Evolutionary conservation across 2,797 vertebrate species (phyloP).

Genomic region (Orientallactaga sibirica): DNA sequence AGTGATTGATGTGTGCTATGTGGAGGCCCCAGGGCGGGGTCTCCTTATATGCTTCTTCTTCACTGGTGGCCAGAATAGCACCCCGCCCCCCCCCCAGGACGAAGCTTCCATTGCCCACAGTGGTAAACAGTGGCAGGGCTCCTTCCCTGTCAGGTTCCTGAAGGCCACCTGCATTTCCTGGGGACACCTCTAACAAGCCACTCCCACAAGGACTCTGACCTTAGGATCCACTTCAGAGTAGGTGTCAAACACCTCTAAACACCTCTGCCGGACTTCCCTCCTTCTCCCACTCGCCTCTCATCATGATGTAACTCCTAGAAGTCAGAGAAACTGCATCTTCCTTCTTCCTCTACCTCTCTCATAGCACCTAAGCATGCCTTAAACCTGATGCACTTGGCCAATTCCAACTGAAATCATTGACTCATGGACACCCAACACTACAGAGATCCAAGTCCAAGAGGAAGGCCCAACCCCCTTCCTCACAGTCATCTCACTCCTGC

Average conservation of each 20-base stretch:
- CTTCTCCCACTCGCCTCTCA: not conserved
- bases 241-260: not conserved
- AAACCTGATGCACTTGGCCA: not conserved
- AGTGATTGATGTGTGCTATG: not conserved
- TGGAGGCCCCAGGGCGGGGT: not conserved
- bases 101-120: not conserved
- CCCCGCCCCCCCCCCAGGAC: not conserved
- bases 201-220: not conserved
- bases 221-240: not conserved
- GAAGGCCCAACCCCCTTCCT: not conserved
- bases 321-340: not conserved
- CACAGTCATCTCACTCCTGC: not conserved
- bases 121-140: not conserved
- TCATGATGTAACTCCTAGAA: not conserved
- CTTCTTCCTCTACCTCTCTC: not conserved
- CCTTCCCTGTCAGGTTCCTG: not conserved
- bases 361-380: not conserved
- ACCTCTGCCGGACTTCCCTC: not conserved
- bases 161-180: not conserved
- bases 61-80: not conserved
- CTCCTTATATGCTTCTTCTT: not conserved
- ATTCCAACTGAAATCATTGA: not conserved
- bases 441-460: not conserved
- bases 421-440: not conserved
- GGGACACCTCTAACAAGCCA: not conserved